phyloP scores from a whole-genome alignment of 2,797 vertebrate genomes.

The Avahi laniger region DNA sequence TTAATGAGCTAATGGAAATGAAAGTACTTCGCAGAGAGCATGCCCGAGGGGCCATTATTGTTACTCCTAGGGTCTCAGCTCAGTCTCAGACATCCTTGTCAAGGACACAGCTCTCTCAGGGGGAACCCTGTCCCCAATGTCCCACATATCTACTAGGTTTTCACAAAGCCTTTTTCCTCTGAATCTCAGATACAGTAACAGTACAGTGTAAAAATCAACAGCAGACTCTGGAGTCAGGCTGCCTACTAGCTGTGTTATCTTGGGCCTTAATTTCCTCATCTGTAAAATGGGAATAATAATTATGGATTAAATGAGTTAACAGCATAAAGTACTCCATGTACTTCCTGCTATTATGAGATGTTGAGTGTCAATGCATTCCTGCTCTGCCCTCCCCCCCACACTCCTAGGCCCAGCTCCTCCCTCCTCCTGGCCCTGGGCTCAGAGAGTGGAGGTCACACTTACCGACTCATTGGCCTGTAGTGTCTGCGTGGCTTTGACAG shows the following conservation, averaged over 20 bases:
- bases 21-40: neutral
- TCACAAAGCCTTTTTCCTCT: neutral
- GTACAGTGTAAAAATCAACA: neutral
- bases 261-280: conserved; percentile 17
- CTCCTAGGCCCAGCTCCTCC: neutral
- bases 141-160: neutral
- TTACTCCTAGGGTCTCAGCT: neutral
- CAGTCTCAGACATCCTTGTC: neutral
- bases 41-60: neutral
- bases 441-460: conserved; percentile 79
- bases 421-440: neutral
- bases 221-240: conserved; percentile 1
- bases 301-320: neutral
- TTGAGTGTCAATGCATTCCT: neutral
- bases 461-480: conserved; percentile 90
- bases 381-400: neutral
- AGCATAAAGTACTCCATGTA: neutral
- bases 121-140: neutral
- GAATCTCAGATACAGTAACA: conserved; percentile 18
- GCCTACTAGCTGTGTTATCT: neutral
- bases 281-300: neutral
- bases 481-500: conserved; percentile 86
- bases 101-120: neutral
- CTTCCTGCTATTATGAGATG: neutral
- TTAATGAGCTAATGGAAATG: neutral